Evolutionary conservation across 2,797 vertebrate species (phyloP), one percentile per base, ranked within the genome.

Genomic region (Sebastes taczanowskii): DNA sequence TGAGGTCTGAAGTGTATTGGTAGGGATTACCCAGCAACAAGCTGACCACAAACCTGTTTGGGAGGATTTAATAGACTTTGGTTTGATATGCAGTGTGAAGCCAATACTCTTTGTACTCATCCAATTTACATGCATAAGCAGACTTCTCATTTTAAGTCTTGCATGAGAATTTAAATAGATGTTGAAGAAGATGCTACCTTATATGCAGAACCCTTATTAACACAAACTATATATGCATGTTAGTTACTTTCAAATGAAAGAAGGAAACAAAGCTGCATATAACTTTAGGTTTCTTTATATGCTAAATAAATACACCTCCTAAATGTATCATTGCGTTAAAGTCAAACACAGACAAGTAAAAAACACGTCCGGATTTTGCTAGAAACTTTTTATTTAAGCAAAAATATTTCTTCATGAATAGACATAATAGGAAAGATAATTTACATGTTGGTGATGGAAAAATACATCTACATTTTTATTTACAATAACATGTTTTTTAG

Each of bases 371-470:
- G 25, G 8, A 70, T 85, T 61, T 73, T 35, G 20, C 66, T 46
- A 22, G 52, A 83, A 63, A 74, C 79, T 95, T 96, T 96, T 96
- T 96, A 96, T 95, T 96, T 93, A 93, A 90, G 78, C 88, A 95
- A 96, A 95, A 96, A 95, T 94, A 95, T 71, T 88, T 92, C 73
- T 91, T 91, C 74, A 83, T 80, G 78, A 80, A 89, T 87, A 82
- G 86, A 94, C 92, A 94, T 90, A 93, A 94, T 90, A 93, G 81
- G 84, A 80, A 82, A 93, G 91, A 95, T 96, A 96, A 96, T 96
- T 96, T 96, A 96, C 95, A 95, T 55, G 74, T 74, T 71, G 79
- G 58, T 76, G 82, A 61, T 93, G 86, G 93, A 93, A 95, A 94
- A 94, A 90, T 91, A 91, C 88, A 92, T 95, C 80, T 95, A 95